Conservation (phyloP, 2,888 invertebrate species). For the Catocala sponsa region DNA sequence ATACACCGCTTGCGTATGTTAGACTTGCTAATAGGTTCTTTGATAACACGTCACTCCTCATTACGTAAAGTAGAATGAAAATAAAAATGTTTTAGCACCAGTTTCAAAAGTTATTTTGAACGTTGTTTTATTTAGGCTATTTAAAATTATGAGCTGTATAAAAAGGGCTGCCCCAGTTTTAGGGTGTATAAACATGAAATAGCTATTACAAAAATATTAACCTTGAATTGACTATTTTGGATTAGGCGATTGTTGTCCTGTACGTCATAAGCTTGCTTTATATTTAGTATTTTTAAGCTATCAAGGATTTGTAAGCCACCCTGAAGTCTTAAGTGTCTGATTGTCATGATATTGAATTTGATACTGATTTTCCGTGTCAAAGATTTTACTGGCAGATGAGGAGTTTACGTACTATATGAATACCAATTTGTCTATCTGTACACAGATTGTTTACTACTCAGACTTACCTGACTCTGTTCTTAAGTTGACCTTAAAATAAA, state of each 20-base stretch:
- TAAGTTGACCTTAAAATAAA: no score
- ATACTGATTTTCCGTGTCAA: no score
- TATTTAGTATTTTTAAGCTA: neutral
- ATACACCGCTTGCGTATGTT: slow-evolving; percentile 10
- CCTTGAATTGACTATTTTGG: neutral
- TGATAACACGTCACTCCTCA: slow-evolving; percentile 38
- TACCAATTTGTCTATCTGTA: no score
- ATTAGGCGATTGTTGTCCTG: neutral
- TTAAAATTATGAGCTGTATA: slow-evolving; percentile 3
- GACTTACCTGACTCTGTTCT: no score
- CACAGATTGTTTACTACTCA: no score
- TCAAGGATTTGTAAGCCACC: no score
- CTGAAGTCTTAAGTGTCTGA: no score
- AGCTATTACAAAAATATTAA: neutral
- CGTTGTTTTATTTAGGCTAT: neutral
- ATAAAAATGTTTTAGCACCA: slow-evolving; percentile 28
- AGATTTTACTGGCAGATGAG: no score
- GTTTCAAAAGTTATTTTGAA: slow-evolving; percentile 2
- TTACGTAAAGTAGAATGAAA: slow-evolving; percentile 32
- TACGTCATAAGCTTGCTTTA: no score
- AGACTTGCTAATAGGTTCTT: slow-evolving; percentile 26
- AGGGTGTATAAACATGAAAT: neutral
- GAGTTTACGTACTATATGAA: no score
- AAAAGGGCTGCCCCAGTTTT: neutral
- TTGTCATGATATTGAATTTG: no score